Evolutionary conservation across 1,140 invertebrate species (phyloP), one percentile per base, ranked within the genome.

Genomic region (Venustaconcha ellipsiformis): DNA sequence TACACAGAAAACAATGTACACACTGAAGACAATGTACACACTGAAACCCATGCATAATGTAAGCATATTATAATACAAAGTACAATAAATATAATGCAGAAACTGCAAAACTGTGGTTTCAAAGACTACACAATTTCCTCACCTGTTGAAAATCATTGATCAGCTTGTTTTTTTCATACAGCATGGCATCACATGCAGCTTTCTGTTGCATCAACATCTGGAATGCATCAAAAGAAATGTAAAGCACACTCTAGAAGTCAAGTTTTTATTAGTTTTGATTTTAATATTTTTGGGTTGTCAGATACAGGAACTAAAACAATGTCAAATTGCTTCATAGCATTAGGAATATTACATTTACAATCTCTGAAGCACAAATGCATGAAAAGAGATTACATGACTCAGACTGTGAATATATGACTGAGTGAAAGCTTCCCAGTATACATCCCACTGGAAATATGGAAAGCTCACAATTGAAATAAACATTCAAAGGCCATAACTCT

Each of bases 81-180:
- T 26, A 20, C 12, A 2, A 63, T 11, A 65, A 37, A 60, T 60
- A 13, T 18, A 71, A 71, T n/a, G 15, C 14, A 20, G 58, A 18
- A 18, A 56, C 15, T 15, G 18, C 15, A 56, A 6, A 23, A 69
- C 30, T 4, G 56, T 69, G 18, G 18, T n/a, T 70, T 1, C 1
- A 48, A 69, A n/a, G 1, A 60, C 13, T 6, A 37, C 2, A 37
- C 23, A 37, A 20, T 6, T 56, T 55, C 72, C 82, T 71, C 79
- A 89, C 89, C 82, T 83, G 80, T 84, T 94, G 94, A 71, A 96
- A 91, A 83, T 95, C 92, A 17, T 89, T 90, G 64, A 97, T 96
- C 13, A 96, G 91, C 59, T 90, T 90, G 84, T 96, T 94, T 88
- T 97, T 97, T 83, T 95, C 93, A 15, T 91, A 90, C 67, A 96